Evolutionary conservation across 92 coral and sea anemone species (phyloP), one percentile per base, ranked within the genome.

Genomic region (Siderastrea radians): DNA sequence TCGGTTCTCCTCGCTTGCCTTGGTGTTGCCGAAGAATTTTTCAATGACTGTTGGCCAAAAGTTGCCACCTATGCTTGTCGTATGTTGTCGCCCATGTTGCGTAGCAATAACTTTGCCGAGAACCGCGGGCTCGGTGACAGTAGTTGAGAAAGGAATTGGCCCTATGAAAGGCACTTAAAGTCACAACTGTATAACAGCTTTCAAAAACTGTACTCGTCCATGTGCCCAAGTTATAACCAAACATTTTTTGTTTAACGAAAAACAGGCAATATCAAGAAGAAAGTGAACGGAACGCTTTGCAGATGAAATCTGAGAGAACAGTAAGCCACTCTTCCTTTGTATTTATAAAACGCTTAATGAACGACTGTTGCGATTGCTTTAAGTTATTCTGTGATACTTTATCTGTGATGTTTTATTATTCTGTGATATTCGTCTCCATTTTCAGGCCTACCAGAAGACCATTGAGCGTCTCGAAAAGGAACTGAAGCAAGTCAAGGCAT

Each of bases 381-480:
- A 9, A 60, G 65, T 15, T n/a, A 10, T 60, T 10, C 16, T 5
- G 65, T 10, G 3, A 7, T 3, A 16, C 15, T 17, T 72, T 14
- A 47, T 45, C 54, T 11, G 53, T 2, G 6, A 16, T 46, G 60
- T 38, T 55, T 45, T 81, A 66, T 81, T 49, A 49, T 5, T 83
- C 53, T 59, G 7, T n/a, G 26, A 26, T 43, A 64, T 62, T 62
- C 44, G 63, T 63, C 46, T 72, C 83, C 63, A 58, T 68, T 80
- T 16, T 17, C 73, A 98, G 99, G 87, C 97, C 13, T 94, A 90
- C 89, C 96, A 91, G 87, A 98, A 88, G 90, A 92, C 96, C 15
- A 93, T 96, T 46, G 97, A 93, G 12, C 96, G 97, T 50, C 91
- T 98, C 54, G 99, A 98, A 75, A 92, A 87, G 76, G 99, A 98